Base-by-base conservation (phyloP, 2,113 vertebrate genomes). In the Colinus virginianus region DNA sequence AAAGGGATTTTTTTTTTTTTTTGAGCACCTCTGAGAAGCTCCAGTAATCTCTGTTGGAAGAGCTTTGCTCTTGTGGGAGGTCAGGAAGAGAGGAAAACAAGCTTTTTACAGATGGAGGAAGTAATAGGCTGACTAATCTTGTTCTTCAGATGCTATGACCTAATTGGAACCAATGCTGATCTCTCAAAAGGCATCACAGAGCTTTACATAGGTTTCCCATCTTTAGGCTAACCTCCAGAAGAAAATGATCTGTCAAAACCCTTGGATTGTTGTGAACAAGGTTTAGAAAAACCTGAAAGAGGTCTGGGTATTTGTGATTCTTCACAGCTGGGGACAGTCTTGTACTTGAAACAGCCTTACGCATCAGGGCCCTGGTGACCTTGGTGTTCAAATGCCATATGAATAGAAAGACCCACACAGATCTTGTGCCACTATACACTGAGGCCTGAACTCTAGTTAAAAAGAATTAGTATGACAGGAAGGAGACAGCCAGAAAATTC, bases 381-480 rank as follows among this genome's bases (percentile, higher is more conserved):
- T 82, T 32, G 32, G 6, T 46, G 13, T 2, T 45, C 59, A 78
- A 70, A 55, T 45, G 66, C 58, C 5, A 32, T 1, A 1, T 9
- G 11, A n/a, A 18, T n/a, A 67, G 19, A 77, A n/a, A 53, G 2
- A 78, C 13, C 64, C 51, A 72, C 56, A 13, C 25, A 67, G 40
- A 80, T 49, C 55, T 17, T 6, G 0, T 90, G 19, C 4, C 12
- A 5, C 42, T 49, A 23, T 67, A 77, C 84, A 43, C 13, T 23
- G n/a, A 43, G 25, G 32, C 5, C 25, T 69, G 11, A 1, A 4
- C 11, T 6, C 21, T 19, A 84, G 5, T n/a, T 26, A 78, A 55
- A 45, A 4, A 0, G 0, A 66, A 81, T 10, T 2, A 55, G 7
- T 62, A 5, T 3, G n/a, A 45, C 32, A 48, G 28, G 75, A 84